These are phyloP conservation scores for Takifugu ocellatus DNA, from an alignment of 2,797 vertebrate species.

Conservation along the genomic window DNA sequence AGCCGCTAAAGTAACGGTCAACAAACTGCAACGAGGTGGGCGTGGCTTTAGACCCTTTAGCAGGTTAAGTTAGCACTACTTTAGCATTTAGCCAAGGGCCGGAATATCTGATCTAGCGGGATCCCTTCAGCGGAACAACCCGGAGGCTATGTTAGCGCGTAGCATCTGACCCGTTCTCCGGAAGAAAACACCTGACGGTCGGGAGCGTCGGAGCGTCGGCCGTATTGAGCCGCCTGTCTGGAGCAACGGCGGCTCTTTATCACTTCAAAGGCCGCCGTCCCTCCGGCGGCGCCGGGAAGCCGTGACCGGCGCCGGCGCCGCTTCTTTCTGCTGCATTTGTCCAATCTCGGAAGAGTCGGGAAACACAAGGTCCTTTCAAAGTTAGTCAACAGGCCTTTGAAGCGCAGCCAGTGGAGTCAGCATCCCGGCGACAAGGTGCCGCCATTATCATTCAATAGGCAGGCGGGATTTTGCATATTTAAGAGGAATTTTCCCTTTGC, in stretches of 20 bases:
- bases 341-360: conserved; percentile 75
- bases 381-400: conserved; percentile 77
- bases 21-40: too few species aligned
- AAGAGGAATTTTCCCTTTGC: conserved; percentile 72
- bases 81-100: too few species aligned
- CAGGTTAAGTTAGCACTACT: too few species aligned
- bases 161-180: conserved; percentile 18
- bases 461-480: conserved; percentile 75
- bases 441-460: conserved; percentile 74
- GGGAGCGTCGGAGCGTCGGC: conserved; percentile 14
- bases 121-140: too few species aligned
- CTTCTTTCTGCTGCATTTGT: conserved; percentile 67
- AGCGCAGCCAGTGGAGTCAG: conserved; percentile 73
- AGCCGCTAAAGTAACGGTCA: too few species aligned
- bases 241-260: conserved; percentile 65
- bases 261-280: conserved; percentile 71
- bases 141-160: not conserved
- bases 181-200: conserved; percentile 8
- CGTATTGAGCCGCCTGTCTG: conserved; percentile 53
- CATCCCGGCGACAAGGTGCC: conserved; percentile 71
- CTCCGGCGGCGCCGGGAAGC: conserved; percentile 62
- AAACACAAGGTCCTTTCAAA: conserved; percentile 77
- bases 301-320: conserved; percentile 59
- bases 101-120: too few species aligned
- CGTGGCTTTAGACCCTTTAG: too few species aligned